Percentiles rank a stretch among this genome's conserved stretches.
Evolutionary conservation across 2,113 vertebrate species (phyloP).

Genomic region (Catharus fuscescens): DNA sequence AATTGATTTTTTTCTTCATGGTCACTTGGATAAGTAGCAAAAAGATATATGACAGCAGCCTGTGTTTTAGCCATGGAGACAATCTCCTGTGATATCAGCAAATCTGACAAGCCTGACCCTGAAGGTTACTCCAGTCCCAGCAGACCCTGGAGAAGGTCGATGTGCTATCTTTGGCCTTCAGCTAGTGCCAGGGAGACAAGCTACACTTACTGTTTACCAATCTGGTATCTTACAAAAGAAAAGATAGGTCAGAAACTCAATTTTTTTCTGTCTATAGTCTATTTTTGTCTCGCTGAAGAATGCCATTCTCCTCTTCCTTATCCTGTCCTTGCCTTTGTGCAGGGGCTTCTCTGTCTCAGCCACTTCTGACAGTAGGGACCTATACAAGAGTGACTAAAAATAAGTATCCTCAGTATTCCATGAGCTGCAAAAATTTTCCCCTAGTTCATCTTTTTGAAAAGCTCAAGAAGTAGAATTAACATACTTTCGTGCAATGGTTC

Average conservation of each 20-base stretch:
- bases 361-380: not conserved
- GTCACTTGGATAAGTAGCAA: conserved; percentile 10
- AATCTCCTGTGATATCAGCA: conserved; percentile 41
- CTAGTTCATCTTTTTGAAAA: not conserved
- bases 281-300: not conserved
- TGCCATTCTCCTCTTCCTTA: not conserved
- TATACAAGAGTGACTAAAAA: not conserved
- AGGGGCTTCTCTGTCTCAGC: not conserved
- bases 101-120: conserved; percentile 7
- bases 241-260: not conserved
- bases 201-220: conserved; percentile 23
- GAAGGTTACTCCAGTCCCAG: conserved; percentile 32
- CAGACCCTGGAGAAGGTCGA: not conserved
- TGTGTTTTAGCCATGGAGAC: conserved; percentile 26
- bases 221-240: not conserved
- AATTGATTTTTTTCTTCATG: not conserved
- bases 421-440: not conserved
- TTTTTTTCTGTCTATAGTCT: not conserved
- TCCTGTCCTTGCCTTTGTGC: not conserved
- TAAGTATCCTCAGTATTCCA: not conserved
- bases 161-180: conserved; percentile 39
- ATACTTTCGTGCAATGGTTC: not conserved
- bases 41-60: not conserved
- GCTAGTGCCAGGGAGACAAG: conserved; percentile 7
- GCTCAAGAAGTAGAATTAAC: not conserved